Conservation (phyloP, 1,140 invertebrate species). For the Linepithema humile region DNA sequence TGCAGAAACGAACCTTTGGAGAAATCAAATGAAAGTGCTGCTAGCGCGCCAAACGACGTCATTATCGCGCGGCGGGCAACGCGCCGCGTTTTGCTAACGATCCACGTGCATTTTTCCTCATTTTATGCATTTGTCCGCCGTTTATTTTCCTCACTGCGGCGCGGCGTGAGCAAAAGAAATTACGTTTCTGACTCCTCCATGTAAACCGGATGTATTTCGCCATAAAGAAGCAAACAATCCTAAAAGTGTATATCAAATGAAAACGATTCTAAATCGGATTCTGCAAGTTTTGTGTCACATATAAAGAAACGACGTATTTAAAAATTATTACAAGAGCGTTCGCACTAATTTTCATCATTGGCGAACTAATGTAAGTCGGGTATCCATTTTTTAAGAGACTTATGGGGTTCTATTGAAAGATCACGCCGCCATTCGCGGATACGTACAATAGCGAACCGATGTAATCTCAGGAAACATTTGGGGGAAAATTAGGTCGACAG, state of each 20-base stretch:
- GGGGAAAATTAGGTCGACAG: conserved; percentile 84
- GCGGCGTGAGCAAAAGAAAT: conserved; percentile 24
- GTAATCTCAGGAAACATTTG: conserved; percentile 83
- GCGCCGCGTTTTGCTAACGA: conserved; percentile 58
- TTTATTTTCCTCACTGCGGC: conserved; percentile 13
- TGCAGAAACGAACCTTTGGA: conserved; percentile 56
- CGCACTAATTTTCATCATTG: conserved; percentile 3
- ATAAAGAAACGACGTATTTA: background rate
- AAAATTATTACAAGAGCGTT: conserved; percentile 25
- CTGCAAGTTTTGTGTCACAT: background rate
- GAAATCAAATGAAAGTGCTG: conserved; percentile 62
- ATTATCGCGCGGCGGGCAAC: conserved; percentile 59
- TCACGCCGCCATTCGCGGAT: conserved; percentile 60
- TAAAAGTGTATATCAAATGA: background rate
- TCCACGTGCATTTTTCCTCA: conserved; percentile 51
- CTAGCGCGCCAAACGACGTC: conserved; percentile 63
- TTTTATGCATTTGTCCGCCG: conserved; percentile 14
- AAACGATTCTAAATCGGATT: background rate
- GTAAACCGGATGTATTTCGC: background rate
- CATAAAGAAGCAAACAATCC: background rate
- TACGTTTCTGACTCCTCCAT: conserved; percentile 4
- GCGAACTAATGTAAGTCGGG: conserved; percentile 19
- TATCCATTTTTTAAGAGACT: conserved; percentile 64
- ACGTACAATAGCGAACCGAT: conserved; percentile 81
- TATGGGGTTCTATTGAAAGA: conserved; percentile 66